These are phyloP conservation scores for Fragum fragum DNA, from an alignment of 2,888 invertebrate genomes.

Conservation along the genomic window DNA sequence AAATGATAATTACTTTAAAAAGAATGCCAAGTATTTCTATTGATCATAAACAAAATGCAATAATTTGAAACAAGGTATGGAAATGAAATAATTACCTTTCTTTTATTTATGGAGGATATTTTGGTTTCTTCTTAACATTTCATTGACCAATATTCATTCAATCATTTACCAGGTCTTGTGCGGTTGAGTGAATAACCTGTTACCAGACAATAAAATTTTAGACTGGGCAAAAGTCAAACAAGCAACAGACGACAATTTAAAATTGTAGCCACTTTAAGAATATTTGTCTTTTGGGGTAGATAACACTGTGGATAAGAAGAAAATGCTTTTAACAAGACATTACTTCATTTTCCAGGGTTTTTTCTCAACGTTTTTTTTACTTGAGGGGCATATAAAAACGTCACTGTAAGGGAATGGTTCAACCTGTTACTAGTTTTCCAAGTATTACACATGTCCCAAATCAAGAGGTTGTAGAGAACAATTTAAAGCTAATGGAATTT, in stretches of 20 bases:
- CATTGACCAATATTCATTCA: background rate
- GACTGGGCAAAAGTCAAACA: background rate
- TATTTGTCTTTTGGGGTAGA: background rate
- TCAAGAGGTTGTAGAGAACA: too few relatives aligned
- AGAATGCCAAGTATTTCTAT: background rate
- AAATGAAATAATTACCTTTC: background rate
- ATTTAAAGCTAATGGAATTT: too few relatives aligned
- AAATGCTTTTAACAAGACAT: too few relatives aligned
- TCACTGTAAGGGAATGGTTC: too few relatives aligned
- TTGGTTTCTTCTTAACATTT: background rate
- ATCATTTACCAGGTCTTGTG: background rate
- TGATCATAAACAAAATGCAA: conserved; percentile 6
- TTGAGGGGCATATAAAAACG: too few relatives aligned
- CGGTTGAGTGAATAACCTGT: background rate
- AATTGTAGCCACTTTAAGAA: too few relatives aligned
- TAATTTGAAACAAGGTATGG: conserved; percentile 6
- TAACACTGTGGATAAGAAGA: too few relatives aligned
- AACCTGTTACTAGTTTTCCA: too few relatives aligned
- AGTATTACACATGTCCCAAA: too few relatives aligned
- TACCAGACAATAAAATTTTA: background rate
- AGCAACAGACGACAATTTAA: background rate
- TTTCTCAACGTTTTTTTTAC: too few relatives aligned
- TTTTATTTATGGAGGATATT: background rate
- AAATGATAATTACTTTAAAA: background rate
- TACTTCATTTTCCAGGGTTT: too few relatives aligned